Conservation (phyloP, 2,888 invertebrate species). For the Drosophila incognita region DNA sequence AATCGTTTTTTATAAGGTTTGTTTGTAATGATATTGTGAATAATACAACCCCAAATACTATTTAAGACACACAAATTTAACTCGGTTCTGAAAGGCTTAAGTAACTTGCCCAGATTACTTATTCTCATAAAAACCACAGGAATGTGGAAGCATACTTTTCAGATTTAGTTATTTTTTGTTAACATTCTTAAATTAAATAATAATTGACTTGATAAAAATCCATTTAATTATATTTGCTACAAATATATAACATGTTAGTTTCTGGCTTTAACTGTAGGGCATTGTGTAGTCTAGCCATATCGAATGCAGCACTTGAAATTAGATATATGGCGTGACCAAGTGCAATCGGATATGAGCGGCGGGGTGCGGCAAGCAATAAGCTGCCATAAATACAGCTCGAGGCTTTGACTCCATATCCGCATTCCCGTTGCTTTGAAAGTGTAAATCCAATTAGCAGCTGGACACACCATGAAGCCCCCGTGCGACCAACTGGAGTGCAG, state of each 20-base stretch:
- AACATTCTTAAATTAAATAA: background rate
- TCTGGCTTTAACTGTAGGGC: background rate
- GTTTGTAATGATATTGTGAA: background rate
- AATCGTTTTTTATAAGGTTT: rapidly evolving
- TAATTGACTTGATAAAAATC: background rate
- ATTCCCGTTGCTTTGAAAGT: conserved; percentile 27
- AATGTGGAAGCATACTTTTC: background rate
- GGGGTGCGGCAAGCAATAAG: conserved; percentile 15
- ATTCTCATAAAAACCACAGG: background rate
- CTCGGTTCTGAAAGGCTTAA: background rate
- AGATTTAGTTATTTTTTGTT: background rate
- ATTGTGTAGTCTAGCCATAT: background rate
- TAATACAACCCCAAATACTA: background rate
- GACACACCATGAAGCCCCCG: conserved; percentile 1
- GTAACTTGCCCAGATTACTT: rapidly evolving
- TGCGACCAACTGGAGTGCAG: conserved; percentile 5
- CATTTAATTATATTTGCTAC: background rate
- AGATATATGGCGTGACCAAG: conserved; percentile 56
- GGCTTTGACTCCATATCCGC: conserved; percentile 49
- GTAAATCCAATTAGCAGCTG: conserved; percentile 59
- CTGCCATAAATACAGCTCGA: conserved; percentile 41
- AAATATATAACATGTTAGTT: background rate
- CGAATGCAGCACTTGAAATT: background rate
- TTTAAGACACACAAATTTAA: background rate
- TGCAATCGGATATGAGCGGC: conserved; percentile 50